Base-by-base conservation (phyloP, 2,888 invertebrate genomes). In the Acanthoscelides obtectus region DNA sequence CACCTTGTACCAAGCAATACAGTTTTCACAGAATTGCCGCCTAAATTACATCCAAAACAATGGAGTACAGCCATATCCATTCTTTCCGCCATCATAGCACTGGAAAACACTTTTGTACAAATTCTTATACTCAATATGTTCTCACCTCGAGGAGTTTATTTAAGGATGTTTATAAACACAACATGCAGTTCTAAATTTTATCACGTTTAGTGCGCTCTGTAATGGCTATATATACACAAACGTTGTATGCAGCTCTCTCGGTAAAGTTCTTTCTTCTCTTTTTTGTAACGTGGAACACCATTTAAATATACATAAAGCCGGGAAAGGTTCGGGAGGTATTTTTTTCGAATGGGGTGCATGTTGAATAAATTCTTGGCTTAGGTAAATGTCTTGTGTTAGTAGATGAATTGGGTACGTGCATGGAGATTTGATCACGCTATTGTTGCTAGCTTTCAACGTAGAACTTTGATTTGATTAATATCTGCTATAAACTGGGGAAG, bases 131-230 rank as follows among this genome's bases (percentile, higher is more conserved):
- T 17, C 45, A 45, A 45, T 45, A 45, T 45, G 45, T 45, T 45
- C 45, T 45, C 45, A 45, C 45, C 45, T 45, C 45, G 45, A 6
- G 12, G 4, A 45, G 66, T 66, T 66, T 66, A 66, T 69, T 66
- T 70, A 66, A 66, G 22, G 70, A 21, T 70, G 70, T 70, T 70
- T 70, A 70, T 66, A 70, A 70, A 70, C 66, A 70, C 27, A 20
- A 19, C 66, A 21, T 64, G 66, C 19, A 70, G 69, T 69, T 69
- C 66, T 69, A 69, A 69, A 71, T 71, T 69, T 71, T 71, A 71
- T 71, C 71, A 71, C 68, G 71, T 71, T 71, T 75, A 75, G 75
- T 75, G 69, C 70, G 74, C 76, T 73, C 72, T 73, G 75, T 76
- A 75, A 74, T 74, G 71, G 72, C 65, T 74, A 73, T 73, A 74